Base-by-base conservation (phyloP, 2,888 invertebrate genomes). In the Bursaphelenchus okinawaensis region DNA sequence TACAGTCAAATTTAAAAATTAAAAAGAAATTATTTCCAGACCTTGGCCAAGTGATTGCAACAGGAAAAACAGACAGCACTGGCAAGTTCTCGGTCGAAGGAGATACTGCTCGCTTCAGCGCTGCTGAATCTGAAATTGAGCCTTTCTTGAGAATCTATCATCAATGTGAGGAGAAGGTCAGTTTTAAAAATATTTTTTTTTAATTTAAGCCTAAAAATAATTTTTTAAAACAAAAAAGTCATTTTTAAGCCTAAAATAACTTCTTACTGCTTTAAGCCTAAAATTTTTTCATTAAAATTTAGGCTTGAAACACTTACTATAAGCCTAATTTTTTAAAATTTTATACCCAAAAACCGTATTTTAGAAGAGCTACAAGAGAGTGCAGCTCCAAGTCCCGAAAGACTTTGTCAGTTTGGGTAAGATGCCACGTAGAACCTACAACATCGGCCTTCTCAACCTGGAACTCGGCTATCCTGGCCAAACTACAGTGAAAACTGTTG, bases 81-180 rank as follows among this genome's bases (percentile, higher is more conserved):
- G 70, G 70, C 8, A 58, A 50, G 19, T 66, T 69, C 52, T 55
- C 54, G n/a, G 29, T 71, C 23, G 73, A 76, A 40, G 73, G 73
- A 19, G 62, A 73, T 54, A 73, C 73, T 9, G 63, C 63, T 20
- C 56, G 63, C 27, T 70, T 67, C 50, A 50, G 63, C 9, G 73
- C 73, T 26, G 55, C 59, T 12, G 66, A 73, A 52, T 61, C 71
- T 16, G 63, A 72, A 55, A 75, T 72, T 51, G 71, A 72, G 40
- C 72, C 75, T n/a, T 57, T 59, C 26, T 61, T 73, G 55, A 62
- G 56, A 52, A 60, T 73, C 55, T 73, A 75, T 62, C 72, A 72
- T 62, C 75, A 76, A 62, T 72, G 72, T 27, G 52, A 60, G 29
- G 70, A 71, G 24, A 73, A 71, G 52, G 73, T 66, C 31, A 20